Evolutionary conservation across 2,797 vertebrate species (phyloP), one percentile per base, ranked within the genome.

Genomic region (Cephalopachus bancanus): DNA sequence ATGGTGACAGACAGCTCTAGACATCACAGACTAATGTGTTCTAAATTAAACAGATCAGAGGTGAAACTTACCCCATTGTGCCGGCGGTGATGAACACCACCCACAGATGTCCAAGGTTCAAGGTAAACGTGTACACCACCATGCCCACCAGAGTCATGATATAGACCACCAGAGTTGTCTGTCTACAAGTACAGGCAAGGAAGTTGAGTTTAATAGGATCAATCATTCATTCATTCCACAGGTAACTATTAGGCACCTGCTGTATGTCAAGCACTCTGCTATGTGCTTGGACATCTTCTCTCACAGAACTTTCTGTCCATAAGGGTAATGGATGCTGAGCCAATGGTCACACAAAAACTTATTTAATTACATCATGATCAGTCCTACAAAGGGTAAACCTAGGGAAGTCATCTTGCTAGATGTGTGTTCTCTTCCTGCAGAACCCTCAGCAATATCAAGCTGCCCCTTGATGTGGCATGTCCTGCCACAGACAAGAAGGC

Each of bases 61-160:
- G 3, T 87, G 67, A 62, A 89, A 98, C 99, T 98, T 98, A 99
- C 99, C 99, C 99, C 96, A 99, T 96, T 1, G 91, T 7, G 33
- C 99, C 99, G 57, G 99, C 98, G 1, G 99, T 99, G 97, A 99
- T 9, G 95, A 99, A 99, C 95, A 99, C 99, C 33, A 99, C 96
- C 99, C 99, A 99, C 76, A 99, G 98, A 96, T 98, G 95, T 49
- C 98, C 98, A 92, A 99, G 97, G 89, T 97, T 98, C 97, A 99
- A 98, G 69, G 99, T 99, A 95, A 99, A 99, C 1, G 99, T 97
- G 60, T 99, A 99, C 72, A 98, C 97, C 89, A 99, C 89, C 99
- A 99, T 99, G 96, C 99, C 99, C n/a, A 98, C 96, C 96, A 99
- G 97, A 75, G 99, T 98, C 97, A 99, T 98, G 94, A 99, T 22